Evolutionary conservation across 2,113 vertebrate species (phyloP).

Genomic region (Paradisaea rubra): DNA sequence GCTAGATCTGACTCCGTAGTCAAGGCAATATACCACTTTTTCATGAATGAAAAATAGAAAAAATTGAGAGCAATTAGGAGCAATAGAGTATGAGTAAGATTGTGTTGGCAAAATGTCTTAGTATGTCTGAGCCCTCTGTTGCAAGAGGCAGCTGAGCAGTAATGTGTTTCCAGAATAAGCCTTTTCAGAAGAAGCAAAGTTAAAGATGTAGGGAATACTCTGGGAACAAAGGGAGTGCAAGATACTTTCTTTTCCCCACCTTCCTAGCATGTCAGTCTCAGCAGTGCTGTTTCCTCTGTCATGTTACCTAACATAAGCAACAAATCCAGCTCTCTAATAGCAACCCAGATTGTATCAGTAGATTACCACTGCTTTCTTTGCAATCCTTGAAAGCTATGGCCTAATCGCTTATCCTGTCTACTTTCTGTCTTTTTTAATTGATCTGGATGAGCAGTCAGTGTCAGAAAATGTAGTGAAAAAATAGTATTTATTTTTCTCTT

Average conservation of each 20-base stretch:
- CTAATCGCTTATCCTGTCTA: not conserved
- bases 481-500: not conserved
- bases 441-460: not conserved
- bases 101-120: not conserved
- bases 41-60: not conserved
- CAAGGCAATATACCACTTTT: not conserved
- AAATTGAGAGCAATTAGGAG: not conserved
- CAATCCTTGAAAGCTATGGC: not conserved
- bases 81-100: not conserved
- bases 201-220: not conserved
- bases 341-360: slow-evolving; percentile 1
- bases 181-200: not conserved
- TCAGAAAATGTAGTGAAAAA: not conserved
- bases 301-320: not conserved
- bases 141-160: not conserved
- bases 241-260: not conserved
- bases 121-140: not conserved
- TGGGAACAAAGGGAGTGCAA: not conserved
- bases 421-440: not conserved
- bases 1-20: not conserved
- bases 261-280: not conserved
- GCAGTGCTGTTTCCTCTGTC: not conserved
- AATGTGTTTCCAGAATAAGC: not conserved
- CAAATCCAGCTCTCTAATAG: not conserved
- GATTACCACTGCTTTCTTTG: not conserved